Conservation (phyloP, 2,113 vertebrate genomes). For the Hystrix brachyura region DNA sequence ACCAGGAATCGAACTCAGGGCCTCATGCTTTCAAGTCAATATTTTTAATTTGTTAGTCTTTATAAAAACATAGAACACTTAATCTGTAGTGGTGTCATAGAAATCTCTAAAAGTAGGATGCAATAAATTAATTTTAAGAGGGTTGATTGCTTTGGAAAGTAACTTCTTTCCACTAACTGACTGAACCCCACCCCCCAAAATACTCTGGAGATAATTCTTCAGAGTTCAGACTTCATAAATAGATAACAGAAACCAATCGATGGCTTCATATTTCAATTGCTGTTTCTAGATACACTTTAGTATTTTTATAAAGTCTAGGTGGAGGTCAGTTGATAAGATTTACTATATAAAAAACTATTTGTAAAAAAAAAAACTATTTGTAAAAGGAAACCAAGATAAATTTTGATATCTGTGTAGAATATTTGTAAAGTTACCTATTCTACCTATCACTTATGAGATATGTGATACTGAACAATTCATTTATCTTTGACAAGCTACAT, state of each 20-base stretch:
- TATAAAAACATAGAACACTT: neutral
- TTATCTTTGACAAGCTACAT: neutral
- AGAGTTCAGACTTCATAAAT: neutral
- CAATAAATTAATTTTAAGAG: neutral
- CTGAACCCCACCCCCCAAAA: neutral
- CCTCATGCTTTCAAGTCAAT: neutral
- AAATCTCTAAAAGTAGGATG: neutral
- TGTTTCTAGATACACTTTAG: neutral
- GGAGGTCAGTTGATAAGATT: neutral
- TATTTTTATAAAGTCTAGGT: neutral
- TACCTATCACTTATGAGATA: neutral
- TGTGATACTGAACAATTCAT: neutral
- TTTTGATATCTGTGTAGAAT: neutral
- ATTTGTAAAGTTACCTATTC: neutral
- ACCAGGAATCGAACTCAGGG: no score
- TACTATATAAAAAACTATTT: neutral
- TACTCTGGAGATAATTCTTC: neutral
- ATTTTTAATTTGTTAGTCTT: neutral
- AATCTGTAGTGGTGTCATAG: neutral
- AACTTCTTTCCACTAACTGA: neutral
- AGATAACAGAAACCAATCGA: neutral
- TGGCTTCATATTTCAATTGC: slow-evolving; percentile 19
- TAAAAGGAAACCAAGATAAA: neutral
- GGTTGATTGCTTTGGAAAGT: neutral
- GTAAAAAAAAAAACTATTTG: neutral